A percentile compares a stretch with the other conserved stretches of the same genome.
These are phyloP conservation scores for Cyanoramphus novaezelandiae DNA, from an alignment of 2,113 vertebrate species.

Conservation along the genomic window DNA sequence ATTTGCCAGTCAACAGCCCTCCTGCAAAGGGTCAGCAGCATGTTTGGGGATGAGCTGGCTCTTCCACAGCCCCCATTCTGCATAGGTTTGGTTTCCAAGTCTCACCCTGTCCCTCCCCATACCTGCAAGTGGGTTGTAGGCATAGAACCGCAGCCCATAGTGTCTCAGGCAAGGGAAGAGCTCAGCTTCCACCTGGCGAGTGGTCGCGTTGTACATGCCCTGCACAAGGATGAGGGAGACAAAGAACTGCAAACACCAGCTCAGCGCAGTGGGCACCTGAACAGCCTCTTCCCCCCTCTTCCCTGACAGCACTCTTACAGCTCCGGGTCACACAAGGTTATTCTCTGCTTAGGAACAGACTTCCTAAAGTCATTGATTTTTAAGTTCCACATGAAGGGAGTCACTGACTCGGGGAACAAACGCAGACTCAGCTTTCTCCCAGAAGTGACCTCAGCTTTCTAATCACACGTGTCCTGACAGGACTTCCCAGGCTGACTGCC, in stretches of 20 bases:
- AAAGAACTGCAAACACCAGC: not conserved
- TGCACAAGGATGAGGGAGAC: not conserved
- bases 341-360: not conserved
- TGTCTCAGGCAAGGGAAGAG: conserved; percentile 88
- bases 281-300: not conserved
- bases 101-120: not conserved
- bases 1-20: conserved; percentile 91
- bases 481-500: not conserved
- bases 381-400: conserved; percentile 68
- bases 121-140: conserved; percentile 97
- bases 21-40: conserved; percentile 69
- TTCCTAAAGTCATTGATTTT: not conserved
- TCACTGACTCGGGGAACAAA: not conserved
- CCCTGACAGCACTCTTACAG: accelerated
- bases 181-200: conserved; percentile 89
- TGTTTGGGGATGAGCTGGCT: not conserved
- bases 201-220: conserved; percentile 98
- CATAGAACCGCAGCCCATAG: conserved; percentile 87
- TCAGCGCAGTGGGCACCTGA: conserved; percentile 66
- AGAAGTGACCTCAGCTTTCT: not conserved
- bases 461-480: not conserved
- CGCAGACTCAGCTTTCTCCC: not conserved
- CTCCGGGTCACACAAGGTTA: not conserved
- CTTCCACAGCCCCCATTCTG: not conserved
- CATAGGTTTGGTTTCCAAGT: not conserved